These are phyloP conservation scores for Lochmaea capreae DNA, from an alignment of 2,888 invertebrate genomes.

Conservation along the genomic window DNA sequence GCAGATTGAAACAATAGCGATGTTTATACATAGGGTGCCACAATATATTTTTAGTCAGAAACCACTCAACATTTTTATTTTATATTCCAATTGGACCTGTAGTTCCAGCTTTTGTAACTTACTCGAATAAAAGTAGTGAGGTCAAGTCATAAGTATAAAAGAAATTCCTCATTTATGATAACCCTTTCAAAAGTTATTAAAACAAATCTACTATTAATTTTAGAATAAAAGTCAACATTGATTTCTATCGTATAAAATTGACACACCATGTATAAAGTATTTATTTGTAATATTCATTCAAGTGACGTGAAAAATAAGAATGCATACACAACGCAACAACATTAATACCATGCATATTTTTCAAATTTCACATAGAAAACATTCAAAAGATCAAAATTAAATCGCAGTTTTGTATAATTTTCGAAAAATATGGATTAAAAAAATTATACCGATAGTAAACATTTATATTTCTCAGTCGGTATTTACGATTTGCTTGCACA, in stretches of 20 bases:
- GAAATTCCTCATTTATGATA: no score
- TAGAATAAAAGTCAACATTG: no score
- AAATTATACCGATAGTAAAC: no score
- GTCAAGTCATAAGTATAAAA: no score
- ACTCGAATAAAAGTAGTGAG: no score
- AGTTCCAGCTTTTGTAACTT: background rate
- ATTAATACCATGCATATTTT: conserved; percentile 2
- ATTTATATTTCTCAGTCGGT: no score
- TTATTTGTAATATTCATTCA: background rate
- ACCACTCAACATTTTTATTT: background rate
- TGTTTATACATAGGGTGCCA: no score
- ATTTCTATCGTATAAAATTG: background rate
- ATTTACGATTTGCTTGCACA: no score
- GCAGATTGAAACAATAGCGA: no score
- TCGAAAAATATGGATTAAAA: background rate
- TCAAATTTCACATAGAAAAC: background rate
- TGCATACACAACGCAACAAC: background rate
- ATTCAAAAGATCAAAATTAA: conserved; percentile 12
- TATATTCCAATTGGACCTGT: background rate
- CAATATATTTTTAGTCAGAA: background rate
- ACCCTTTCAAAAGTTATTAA: no score
- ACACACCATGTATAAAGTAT: background rate
- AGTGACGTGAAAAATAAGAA: background rate
- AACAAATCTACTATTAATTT: background rate
- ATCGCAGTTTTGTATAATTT: conserved; percentile 22